A percentile compares a stretch with the other conserved stretches of the same genome.
Evolutionary conservation across 2,888 invertebrate genomes (phyloP).

Genomic region (Artemia sinica): DNA sequence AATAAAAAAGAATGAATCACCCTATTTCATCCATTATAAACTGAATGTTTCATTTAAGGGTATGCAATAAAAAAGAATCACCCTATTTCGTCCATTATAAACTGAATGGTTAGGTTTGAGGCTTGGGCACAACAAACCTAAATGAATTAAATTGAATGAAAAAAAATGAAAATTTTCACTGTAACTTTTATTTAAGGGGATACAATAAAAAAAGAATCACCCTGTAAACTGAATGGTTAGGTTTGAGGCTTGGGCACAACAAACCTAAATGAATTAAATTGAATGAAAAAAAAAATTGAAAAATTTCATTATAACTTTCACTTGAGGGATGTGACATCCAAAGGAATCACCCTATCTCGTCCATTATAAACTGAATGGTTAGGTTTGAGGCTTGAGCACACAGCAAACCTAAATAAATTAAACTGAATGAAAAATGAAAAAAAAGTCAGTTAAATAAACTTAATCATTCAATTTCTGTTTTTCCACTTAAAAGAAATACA

Average conservation of each 20-base stretch:
- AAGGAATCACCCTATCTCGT: conserved; percentile 9
- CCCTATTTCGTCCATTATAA: not conserved
- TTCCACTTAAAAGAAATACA: not conserved
- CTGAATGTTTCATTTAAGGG: not conserved
- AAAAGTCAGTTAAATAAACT: too few relatives aligned
- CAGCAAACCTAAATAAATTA: conserved; percentile 43
- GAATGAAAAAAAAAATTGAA: conserved; percentile 26
- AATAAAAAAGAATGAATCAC: conserved; percentile 3
- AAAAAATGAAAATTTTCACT: not conserved
- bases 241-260: conserved; percentile 76
- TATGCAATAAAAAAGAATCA: not conserved
- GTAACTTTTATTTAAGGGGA: not conserved
- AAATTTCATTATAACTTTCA: not conserved
- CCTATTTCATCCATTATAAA: not conserved
- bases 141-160: conserved; percentile 18
- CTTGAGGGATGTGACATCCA: not conserved
- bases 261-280: conserved; percentile 32
- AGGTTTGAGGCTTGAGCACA: conserved; percentile 64
- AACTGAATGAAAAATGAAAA: not conserved
- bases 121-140: conserved; percentile 76
- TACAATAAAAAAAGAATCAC: not conserved
- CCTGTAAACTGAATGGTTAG: not conserved
- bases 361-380: conserved; percentile 10
- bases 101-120: conserved; percentile 32
- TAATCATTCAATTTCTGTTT: not conserved